Percentiles rank a stretch among this genome's conserved stretches.
Conservation (phyloP, 2,888 invertebrate species). For the Timema podura region DNA sequence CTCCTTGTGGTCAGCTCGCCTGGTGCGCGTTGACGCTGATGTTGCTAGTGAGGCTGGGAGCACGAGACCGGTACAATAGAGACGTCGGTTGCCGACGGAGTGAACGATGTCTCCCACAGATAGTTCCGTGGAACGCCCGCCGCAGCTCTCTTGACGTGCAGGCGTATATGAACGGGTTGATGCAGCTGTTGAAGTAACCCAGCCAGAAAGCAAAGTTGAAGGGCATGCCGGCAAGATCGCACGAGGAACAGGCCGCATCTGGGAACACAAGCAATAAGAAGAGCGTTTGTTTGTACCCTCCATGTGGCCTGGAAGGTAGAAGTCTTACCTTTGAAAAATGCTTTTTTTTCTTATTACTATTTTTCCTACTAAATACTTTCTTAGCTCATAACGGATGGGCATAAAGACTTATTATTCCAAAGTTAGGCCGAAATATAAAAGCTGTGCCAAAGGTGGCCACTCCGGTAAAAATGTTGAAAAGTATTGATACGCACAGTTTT, state of each 20-base stretch:
- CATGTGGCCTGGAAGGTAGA: too few species aligned
- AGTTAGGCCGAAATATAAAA: too few species aligned
- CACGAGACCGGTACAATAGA: neutral
- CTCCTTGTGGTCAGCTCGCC: neutral
- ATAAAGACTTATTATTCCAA: too few species aligned
- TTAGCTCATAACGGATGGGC: too few species aligned
- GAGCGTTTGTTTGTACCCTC: too few species aligned
- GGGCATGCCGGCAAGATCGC: conserved; percentile 49
- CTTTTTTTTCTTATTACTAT: too few species aligned
- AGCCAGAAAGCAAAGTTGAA: conserved; percentile 65
- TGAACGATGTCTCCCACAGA: conserved; percentile 36
- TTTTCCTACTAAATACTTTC: too few species aligned
- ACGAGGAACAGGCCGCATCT: conserved; percentile 49
- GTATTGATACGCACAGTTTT: too few species aligned
- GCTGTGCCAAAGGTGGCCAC: too few species aligned
- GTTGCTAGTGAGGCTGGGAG: neutral
- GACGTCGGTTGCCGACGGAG: neutral
- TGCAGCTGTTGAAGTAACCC: conserved; percentile 63
- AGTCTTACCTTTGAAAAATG: too few species aligned
- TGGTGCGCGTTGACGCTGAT: neutral
- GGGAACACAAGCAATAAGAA: conserved; percentile 32
- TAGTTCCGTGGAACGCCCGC: conserved; percentile 47
- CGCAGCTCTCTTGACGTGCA: conserved; percentile 51
- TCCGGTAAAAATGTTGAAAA: too few species aligned
- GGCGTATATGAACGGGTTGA: conserved; percentile 65